A percentile compares a stretch with the other conserved stretches of the same genome.
phyloP scores from a whole-genome alignment of 2,797 vertebrate genomes.

The Helostoma temminkii region DNA sequence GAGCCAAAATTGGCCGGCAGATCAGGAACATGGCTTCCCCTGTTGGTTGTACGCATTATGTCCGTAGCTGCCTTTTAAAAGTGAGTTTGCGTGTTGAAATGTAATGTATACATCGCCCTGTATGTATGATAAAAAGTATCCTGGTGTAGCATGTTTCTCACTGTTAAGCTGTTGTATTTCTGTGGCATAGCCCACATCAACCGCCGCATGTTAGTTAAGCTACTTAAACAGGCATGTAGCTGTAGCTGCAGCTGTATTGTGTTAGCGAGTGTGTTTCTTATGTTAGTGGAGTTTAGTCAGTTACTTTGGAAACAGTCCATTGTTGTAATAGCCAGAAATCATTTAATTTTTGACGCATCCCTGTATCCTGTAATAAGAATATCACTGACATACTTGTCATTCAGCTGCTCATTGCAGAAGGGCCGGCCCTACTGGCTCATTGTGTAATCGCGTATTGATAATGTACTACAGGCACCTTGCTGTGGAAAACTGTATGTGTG shows the following conservation, averaged over 20 bases:
- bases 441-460: slow-evolving; percentile 2
- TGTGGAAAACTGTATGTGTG: slow-evolving; percentile 94
- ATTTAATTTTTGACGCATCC: not conserved
- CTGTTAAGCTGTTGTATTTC: not conserved
- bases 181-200: no score
- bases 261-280: no score
- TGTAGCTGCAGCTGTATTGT: no score
- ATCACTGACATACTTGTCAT: not conserved
- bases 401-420: not conserved
- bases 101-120: rapidly evolving
- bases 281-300: no score
- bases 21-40: slow-evolving; percentile 76
- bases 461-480: slow-evolving; percentile 88
- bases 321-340: not conserved
- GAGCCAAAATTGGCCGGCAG: not conserved
- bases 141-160: not conserved
- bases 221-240: no score
- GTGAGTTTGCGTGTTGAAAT: slow-evolving; percentile 66
- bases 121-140: not conserved
- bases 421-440: no score
- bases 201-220: no score
- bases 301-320: not conserved
- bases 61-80: slow-evolving; percentile 84
- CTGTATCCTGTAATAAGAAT: not conserved
- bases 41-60: slow-evolving; percentile 83